Percentiles rank a stretch among this genome's conserved stretches.
These are phyloP conservation scores for Tokudaia muenninki DNA, from an alignment of 2,797 vertebrate species.

Conservation along the genomic window DNA sequence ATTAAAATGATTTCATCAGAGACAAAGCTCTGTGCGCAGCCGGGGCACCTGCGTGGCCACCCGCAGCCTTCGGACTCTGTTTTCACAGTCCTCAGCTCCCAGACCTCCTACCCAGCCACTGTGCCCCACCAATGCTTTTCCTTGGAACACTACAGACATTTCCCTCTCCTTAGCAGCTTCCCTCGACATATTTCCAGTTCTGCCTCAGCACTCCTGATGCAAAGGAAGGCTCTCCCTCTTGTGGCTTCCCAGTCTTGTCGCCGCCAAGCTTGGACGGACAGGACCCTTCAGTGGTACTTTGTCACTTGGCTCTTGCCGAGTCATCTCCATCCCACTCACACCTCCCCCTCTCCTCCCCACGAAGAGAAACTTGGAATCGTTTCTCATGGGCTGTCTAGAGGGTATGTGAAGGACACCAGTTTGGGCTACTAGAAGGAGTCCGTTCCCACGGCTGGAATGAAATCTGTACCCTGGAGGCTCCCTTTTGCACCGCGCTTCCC, in stretches of 20 bases:
- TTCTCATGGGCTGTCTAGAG: conserved; percentile 35
- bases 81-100: neutral
- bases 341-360: neutral
- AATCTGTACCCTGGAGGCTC: conserved; percentile 47
- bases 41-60: neutral
- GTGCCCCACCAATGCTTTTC: neutral
- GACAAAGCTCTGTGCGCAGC: neutral
- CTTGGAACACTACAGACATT: neutral
- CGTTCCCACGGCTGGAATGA: conserved; percentile 48
- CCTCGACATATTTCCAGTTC: conserved; percentile 1
- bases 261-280: neutral
- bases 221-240: neutral
- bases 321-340: neutral
- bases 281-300: conserved; percentile 6
- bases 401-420: conserved; percentile 59
- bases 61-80: neutral
- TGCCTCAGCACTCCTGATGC: conserved; percentile 20
- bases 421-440: conserved; percentile 55
- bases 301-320: neutral
- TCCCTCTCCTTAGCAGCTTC: neutral
- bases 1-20: neutral
- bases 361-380: conserved; percentile 15
- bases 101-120: neutral
- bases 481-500: neutral
- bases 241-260: neutral